Base-by-base conservation (phyloP, 2,888 invertebrate species). In the Eledona agricola region DNA sequence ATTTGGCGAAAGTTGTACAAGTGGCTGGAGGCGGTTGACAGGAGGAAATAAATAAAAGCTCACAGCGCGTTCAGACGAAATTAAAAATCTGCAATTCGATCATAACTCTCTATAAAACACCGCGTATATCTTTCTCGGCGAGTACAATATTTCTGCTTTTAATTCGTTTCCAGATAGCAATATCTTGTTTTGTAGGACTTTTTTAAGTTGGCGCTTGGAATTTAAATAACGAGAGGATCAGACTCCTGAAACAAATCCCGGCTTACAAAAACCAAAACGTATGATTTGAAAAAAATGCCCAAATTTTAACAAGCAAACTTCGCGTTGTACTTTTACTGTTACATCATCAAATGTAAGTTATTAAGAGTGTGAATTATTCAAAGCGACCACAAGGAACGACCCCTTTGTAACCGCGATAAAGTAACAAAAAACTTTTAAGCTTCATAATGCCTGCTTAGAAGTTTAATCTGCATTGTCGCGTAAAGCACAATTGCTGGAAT, bases 51-150 rank as follows among this genome's bases (percentile, higher is more conserved):
- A 42, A 42, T 42, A 42, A 42, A 42, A 31, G 5, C 31, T 12
- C 12, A 16, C 2, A 20, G 29, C 42, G 42, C 13, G 31, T 42
- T 22, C 28, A 6, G 11, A 19, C 29, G 31, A 42, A 42, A 42
- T 42, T 42, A 42, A 29, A 42, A 42, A 42, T 42, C 42, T 31
- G 42, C 42, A 29, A 42, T 42, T 31, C 42, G 29, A 42, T 42
- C 42, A 42, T 42, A 42, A 42, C 42, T 42, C 42, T 42, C 42
- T 42, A 42, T 42, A 42, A 20, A 42, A 31, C 42, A 42, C 31
- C 42, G 20, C 42, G 42, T 42, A 42, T 42, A 42, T 42, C 42
- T 42, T 29, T 31, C 29, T 22, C 13, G 11, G 26, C 28, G 28
- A 40, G 42, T 42, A 42, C 29, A 20, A 42, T 42, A 42, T 42